Conservation (phyloP, 1,140 invertebrate species). For the Formica selysi region DNA sequence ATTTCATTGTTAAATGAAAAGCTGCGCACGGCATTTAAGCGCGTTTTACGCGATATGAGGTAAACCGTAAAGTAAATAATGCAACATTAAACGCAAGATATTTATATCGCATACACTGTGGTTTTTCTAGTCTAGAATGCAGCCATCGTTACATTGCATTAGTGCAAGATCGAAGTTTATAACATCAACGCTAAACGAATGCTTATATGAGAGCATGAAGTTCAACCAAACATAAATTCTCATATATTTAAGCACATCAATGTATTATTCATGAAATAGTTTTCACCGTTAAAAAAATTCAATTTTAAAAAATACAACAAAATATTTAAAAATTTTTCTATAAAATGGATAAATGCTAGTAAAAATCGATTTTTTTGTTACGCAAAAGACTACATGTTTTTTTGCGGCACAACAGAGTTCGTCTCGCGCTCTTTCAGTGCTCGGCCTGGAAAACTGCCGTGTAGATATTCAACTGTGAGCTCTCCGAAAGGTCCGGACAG, state of each 20-base stretch:
- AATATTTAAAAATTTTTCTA: not conserved
- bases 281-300: no score
- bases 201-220: not conserved
- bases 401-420: no score
- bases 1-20: conserved; percentile 53
- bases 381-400: not conserved
- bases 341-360: no score
- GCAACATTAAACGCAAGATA: conserved; percentile 49
- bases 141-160: conserved; percentile 34
- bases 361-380: not conserved
- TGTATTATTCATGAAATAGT: not conserved
- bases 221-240: not conserved
- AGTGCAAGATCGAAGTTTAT: conserved; percentile 24
- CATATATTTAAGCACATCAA: not conserved
- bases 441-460: not conserved
- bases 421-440: no score
- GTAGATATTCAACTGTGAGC: not conserved
- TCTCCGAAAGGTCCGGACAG: not conserved
- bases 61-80: conserved; percentile 55
- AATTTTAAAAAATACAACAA: not conserved
- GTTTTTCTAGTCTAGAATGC: not conserved
- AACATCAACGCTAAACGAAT: not conserved
- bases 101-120: conserved; percentile 18
- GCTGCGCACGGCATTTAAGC: conserved; percentile 28
- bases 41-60: conserved; percentile 16